These are phyloP conservation scores for Stigmatopora argus DNA, from an alignment of 2,113 vertebrate species.

Conservation along the genomic window DNA sequence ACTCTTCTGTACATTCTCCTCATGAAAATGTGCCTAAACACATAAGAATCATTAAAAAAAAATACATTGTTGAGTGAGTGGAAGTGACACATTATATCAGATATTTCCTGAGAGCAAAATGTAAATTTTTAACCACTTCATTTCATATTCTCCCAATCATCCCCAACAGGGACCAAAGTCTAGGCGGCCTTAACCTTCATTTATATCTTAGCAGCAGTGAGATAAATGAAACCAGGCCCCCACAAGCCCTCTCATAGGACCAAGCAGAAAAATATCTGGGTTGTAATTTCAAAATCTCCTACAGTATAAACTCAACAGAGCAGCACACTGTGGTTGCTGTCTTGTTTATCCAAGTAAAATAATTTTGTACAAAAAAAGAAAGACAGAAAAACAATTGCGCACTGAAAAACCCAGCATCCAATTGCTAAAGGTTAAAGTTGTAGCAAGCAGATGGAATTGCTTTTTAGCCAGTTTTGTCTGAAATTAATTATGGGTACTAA, in stretches of 20 bases:
- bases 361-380: neutral
- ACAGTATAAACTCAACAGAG: neutral
- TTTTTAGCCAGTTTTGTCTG: neutral
- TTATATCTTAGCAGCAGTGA: neutral
- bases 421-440: neutral
- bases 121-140: conserved; percentile 7
- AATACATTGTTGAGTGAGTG: neutral
- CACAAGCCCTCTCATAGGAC: neutral
- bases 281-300: neutral
- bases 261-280: neutral
- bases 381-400: neutral
- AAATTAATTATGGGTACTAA: neutral
- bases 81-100: neutral
- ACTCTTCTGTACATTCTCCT: neutral
- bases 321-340: neutral
- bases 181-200: conserved; percentile 4
- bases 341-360: neutral
- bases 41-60: neutral
- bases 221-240: neutral
- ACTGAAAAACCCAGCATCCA: too few relatives aligned
- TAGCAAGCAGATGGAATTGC: neutral
- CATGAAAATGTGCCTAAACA: neutral
- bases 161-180: neutral
- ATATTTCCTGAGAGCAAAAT: neutral
- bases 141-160: conserved; percentile 1